Evolutionary conservation across 2,797 vertebrate species (phyloP).

Genomic region (Hippocampus kuda): DNA sequence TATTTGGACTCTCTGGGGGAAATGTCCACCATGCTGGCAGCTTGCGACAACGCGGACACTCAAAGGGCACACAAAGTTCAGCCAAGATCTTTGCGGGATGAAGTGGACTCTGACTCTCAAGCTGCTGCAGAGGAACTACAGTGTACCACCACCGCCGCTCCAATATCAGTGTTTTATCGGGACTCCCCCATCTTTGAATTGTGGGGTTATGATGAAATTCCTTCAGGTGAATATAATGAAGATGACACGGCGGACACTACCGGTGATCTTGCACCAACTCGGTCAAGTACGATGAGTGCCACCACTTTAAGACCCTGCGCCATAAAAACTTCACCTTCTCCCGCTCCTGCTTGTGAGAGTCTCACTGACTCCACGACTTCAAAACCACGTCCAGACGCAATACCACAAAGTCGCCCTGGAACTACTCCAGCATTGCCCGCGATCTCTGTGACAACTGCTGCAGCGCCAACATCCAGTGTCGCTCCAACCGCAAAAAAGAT

Average conservation of each 20-base stretch:
- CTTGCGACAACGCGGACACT: background rate
- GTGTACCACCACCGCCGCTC: background rate
- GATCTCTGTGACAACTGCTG: background rate
- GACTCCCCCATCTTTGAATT: constrained; percentile 1
- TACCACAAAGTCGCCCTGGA: background rate
- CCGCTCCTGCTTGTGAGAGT: background rate
- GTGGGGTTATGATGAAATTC: constrained; percentile 6
- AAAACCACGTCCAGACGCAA: background rate
- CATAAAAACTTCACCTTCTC: background rate
- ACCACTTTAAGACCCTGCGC: background rate
- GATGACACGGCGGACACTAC: background rate
- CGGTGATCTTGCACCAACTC: background rate
- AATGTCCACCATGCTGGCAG: background rate
- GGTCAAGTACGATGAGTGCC: background rate
- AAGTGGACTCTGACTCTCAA: background rate
- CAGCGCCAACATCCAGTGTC: background rate
- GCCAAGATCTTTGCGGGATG: background rate
- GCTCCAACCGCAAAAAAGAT: background rate
- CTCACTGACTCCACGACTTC: background rate
- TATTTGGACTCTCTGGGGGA: background rate
- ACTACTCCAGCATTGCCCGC: background rate
- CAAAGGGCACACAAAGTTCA: background rate
- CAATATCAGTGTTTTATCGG: background rate
- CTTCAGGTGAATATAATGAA: background rate
- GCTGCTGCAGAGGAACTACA: too few relatives aligned